Evolutionary conservation across 2,888 invertebrate species (phyloP), one percentile per base, ranked within the genome.

Genomic region (Druceiella hillmani): DNA sequence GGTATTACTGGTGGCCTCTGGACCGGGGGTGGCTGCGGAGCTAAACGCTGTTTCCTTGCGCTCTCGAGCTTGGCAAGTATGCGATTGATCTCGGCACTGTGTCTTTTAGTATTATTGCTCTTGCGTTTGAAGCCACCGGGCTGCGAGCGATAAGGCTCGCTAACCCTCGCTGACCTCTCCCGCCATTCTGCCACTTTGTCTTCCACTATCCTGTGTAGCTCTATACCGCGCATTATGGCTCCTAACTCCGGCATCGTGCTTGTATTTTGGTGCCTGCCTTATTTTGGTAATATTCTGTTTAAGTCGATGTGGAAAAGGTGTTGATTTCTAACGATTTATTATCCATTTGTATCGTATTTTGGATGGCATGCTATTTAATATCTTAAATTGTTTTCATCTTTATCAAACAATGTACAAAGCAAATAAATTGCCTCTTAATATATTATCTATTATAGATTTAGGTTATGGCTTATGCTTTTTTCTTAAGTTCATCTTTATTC

Each of bases 141-240:
- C 51, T 66, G 68, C 56, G 65, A 62, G 51, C 59, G 63, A 53
- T 60, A 59, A 56, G 55, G 52, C 45, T 54, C 54, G 20, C 31
- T 15, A 66, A 66, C 69, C 68, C 67, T 58, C 33, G 59, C 62
- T 61, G 69, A 69, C 68, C 70, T 69, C 56, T 68, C 68, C 40
- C 69, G 68, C 69, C 69, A 69, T 51, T 69, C 70, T 46, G 66
- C 55, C 59, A 69, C 69, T 66, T 68, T 69, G 64, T 67, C 65
- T 62, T 69, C 70, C 49, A 70, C 62, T 56, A 69, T 55, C 50
- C 65, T 62, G 55, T 71, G 70, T 56, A 71, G 51, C 55, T 72
- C 72, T 36, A 71, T 54, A 26, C 69, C 69, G 43, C 72, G 65
- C 70, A 69, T 70, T 58, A 71, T 65, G 30, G 69, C 62, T 24